Conservation (phyloP, 2,797 vertebrate species). For the Leptatherina wallacei region DNA sequence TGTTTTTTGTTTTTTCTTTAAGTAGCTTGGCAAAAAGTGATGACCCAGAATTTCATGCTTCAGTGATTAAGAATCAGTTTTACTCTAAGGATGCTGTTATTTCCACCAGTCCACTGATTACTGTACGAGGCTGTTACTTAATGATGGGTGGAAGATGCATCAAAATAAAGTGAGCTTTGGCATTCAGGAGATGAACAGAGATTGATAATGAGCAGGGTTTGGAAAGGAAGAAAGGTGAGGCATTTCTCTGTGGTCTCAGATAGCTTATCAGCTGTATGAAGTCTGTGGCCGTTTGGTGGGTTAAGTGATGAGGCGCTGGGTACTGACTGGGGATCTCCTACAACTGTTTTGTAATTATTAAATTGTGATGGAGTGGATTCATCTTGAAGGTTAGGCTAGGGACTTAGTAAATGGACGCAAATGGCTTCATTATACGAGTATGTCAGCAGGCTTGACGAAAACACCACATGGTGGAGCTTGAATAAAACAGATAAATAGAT, state of each 20-base stretch:
- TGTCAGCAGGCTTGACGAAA: too few relatives aligned
- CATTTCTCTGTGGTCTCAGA: slow-evolving; percentile 13
- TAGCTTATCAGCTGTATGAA: slow-evolving; percentile 41
- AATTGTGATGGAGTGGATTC: slow-evolving; percentile 9
- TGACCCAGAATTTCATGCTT: slow-evolving; percentile 42
- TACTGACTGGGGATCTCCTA: slow-evolving; percentile 40
- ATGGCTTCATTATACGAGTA: neutral
- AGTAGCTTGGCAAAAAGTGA: slow-evolving; percentile 35
- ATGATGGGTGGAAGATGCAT: slow-evolving; percentile 34
- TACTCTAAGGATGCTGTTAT: slow-evolving; percentile 32
- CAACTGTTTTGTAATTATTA: slow-evolving; percentile 38
- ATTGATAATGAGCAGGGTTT: slow-evolving; percentile 27
- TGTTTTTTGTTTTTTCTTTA: slow-evolving; percentile 15
- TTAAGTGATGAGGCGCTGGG: slow-evolving; percentile 7
- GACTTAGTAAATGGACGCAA: neutral
- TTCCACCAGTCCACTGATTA: slow-evolving; percentile 34
- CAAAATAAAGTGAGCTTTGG: slow-evolving; percentile 23
- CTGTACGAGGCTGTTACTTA: slow-evolving; percentile 31
- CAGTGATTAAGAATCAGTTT: slow-evolving; percentile 38
- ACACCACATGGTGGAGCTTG: too few relatives aligned
- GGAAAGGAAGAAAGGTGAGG: slow-evolving; percentile 8
- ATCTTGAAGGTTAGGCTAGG: neutral
- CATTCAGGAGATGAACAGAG: slow-evolving; percentile 38
- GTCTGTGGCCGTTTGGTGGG: slow-evolving; percentile 1
- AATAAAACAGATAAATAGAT: too few relatives aligned